Percentiles rank a stretch among this genome's conserved stretches.
Conservation (phyloP, 1,140 invertebrate species). For the Venturia canescens region DNA sequence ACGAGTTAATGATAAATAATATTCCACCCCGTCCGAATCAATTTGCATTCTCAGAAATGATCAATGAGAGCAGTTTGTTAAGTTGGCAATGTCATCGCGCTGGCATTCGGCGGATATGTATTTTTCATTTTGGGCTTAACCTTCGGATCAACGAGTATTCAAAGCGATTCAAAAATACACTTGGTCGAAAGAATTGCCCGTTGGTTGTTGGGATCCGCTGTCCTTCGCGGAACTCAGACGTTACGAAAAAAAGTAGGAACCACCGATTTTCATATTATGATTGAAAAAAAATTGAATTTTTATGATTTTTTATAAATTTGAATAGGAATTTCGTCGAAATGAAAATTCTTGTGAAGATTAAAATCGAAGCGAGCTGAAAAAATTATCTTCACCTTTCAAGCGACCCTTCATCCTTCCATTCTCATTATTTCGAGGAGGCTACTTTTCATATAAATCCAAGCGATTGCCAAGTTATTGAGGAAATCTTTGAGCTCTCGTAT, state of each 20-base stretch:
- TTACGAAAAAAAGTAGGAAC: too few species aligned
- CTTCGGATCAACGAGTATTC: slow-evolving; percentile 2
- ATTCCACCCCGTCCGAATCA: slow-evolving; percentile 18
- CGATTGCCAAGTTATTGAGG: background rate
- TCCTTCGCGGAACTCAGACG: too few species aligned
- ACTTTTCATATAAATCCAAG: too few species aligned
- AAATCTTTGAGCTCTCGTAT: slow-evolving; percentile 1
- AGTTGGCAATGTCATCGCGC: slow-evolving; percentile 29
- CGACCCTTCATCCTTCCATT: background rate
- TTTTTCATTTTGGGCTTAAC: background rate
- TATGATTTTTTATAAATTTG: too few species aligned
- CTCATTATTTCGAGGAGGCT: too few species aligned
- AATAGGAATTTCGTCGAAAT: too few species aligned
- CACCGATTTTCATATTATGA: too few species aligned
- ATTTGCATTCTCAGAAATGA: slow-evolving; percentile 40
- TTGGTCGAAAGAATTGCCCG: background rate
- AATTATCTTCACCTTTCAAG: too few species aligned
- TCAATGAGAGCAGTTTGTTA: slow-evolving; percentile 28
- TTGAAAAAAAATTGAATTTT: too few species aligned
- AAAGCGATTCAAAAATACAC: background rate
- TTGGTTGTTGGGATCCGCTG: too few species aligned
- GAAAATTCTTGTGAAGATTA: too few species aligned
- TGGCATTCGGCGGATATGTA: slow-evolving; percentile 11
- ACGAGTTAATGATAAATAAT: slow-evolving; percentile 36
- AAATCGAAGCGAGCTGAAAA: too few species aligned